These are phyloP conservation scores for Cydia pomonella DNA, from an alignment of 1,140 invertebrate genomes.

Conservation along the genomic window DNA sequence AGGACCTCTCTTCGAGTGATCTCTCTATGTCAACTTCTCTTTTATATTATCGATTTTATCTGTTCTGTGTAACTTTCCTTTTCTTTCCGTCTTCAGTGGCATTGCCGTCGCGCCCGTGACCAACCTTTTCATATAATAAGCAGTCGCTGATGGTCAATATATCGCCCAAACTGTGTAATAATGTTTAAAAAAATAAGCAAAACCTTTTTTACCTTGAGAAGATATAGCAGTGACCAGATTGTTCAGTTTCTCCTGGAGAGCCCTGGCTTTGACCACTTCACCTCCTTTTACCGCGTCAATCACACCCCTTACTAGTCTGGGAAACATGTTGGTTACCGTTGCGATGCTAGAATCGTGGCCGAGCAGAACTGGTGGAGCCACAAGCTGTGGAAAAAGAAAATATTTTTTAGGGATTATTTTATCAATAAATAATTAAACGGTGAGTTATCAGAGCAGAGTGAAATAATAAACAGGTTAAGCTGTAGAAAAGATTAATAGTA, in stretches of 20 bases:
- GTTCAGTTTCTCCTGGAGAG: conserved; percentile 52
- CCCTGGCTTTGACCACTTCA: conserved; percentile 42
- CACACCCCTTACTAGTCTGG: conserved; percentile 43
- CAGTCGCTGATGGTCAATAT: too few species aligned
- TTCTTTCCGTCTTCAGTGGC: too few species aligned
- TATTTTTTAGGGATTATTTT: background rate
- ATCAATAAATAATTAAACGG: background rate
- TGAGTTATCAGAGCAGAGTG: too few species aligned
- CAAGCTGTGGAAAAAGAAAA: conserved; percentile 71
- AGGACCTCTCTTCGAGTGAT: too few species aligned
- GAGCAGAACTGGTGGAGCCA: conserved; percentile 80
- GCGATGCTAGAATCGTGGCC: conserved; percentile 85
- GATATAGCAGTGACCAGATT: conserved; percentile 49
- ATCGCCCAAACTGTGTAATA: too few species aligned
- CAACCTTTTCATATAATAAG: too few species aligned
- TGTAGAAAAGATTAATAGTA: too few species aligned
- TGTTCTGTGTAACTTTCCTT: too few species aligned
- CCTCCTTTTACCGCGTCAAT: conserved; percentile 40
- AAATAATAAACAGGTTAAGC: too few species aligned
- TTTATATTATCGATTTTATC: too few species aligned
- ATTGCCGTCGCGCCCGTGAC: too few species aligned
- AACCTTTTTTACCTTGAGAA: conserved; percentile 46
- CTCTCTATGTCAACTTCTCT: too few species aligned
- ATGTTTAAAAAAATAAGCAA: background rate
- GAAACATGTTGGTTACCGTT: conserved; percentile 82